Percentiles rank a stretch among this genome's conserved stretches.
Evolutionary conservation across 2,797 vertebrate species (phyloP).

Genomic region (Parotocinclus haroldoi): DNA sequence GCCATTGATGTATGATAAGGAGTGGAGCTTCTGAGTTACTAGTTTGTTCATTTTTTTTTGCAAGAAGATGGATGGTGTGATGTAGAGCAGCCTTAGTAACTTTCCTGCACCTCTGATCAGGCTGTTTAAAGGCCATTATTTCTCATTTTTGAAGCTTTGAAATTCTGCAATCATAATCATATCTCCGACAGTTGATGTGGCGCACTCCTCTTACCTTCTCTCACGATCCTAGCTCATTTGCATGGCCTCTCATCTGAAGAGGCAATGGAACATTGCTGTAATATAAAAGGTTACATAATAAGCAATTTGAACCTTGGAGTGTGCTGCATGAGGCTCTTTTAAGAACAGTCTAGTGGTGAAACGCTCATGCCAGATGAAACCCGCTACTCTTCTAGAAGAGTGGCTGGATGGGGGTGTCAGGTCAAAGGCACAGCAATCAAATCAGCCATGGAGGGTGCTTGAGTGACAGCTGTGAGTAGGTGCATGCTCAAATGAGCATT

Average conservation of each 20-base stretch:
- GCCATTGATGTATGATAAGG: constrained; percentile 20
- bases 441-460: constrained; percentile 51
- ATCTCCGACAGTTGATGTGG: constrained; percentile 13
- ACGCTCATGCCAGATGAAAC: constrained; percentile 22
- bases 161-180: constrained; percentile 61
- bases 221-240: constrained; percentile 37
- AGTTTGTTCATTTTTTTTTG: constrained; percentile 59
- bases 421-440: constrained; percentile 53
- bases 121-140: constrained; percentile 59
- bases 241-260: constrained; percentile 45
- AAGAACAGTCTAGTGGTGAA: constrained; percentile 26
- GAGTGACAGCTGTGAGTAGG: constrained; percentile 49
- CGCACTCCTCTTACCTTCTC: constrained; percentile 40
- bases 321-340: constrained; percentile 37
- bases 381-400: constrained; percentile 36
- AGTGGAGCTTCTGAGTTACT: constrained; percentile 20
- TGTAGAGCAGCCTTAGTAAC: constrained; percentile 51
- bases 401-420: constrained; percentile 38
- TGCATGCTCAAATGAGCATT: constrained; percentile 40
- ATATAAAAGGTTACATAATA: constrained; percentile 52
- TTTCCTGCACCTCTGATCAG: constrained; percentile 63
- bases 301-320: constrained; percentile 44
- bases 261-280: constrained; percentile 46
- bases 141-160: constrained; percentile 57
- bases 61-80: constrained; percentile 61